Base-by-base conservation (phyloP, 2,797 vertebrate genomes). In the Mastacembelus armatus region DNA sequence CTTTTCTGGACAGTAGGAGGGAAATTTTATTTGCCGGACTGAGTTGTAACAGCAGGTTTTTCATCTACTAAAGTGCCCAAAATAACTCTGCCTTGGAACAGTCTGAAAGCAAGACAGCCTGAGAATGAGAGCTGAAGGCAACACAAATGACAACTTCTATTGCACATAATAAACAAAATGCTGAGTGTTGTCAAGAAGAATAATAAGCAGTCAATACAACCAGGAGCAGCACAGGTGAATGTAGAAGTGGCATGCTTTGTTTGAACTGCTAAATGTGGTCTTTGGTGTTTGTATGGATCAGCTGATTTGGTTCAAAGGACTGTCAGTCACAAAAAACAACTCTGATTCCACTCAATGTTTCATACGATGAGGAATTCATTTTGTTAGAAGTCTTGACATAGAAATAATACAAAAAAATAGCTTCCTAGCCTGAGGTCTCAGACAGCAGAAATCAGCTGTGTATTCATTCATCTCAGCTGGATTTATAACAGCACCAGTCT, bases 11-110 rank as follows among this genome's bases (percentile, higher is more conserved):
- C 14, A 2, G 39, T 10, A 38, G 50, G 21, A 35, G 42, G 12
- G 8, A 42, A 27, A 42, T 47, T 80, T 27, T 44, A 27, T 60
- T 58, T 63, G 27, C 56, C 38, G 56, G 50, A 29, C 9, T 2
- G 42, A 62, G 48, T 36, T 63, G 32, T 21, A 68, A 50, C 21
- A 49, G 33, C 40, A 62, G 45, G 12, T 43, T 79, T 69, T 59
- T 48, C 42, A 63, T 55, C 76, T 22, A 40, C 27, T 10, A 26
- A 56, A 30, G 48, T 35, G 24, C 50, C 45, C 15, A 44, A 71
- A 80, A 83, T 80, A 85, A 67, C 63, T 63, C 43, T 52, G 32
- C 18, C 15, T 47, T 19, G 29, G 35, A 66, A 74, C 33, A 50
- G 44, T 43, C 75, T 69, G 27, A 42, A 66, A 59, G 72, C 21